Base-by-base conservation (phyloP, 2,113 vertebrate genomes). In the Misgurnus mizolepis region DNA sequence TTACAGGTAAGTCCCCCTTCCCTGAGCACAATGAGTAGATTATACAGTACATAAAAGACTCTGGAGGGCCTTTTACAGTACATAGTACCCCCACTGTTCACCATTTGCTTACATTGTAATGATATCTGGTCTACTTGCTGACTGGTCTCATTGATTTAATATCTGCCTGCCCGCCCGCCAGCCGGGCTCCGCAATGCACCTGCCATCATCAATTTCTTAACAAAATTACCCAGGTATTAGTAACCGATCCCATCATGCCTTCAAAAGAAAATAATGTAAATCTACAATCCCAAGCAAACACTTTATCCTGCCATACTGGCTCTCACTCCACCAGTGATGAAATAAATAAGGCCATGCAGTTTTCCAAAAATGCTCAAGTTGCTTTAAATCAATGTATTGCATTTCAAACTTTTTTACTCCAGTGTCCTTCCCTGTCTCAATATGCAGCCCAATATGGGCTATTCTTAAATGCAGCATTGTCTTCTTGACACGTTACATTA, bases 111-210 rank as follows among this genome's bases (percentile, higher is more conserved):
- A 81, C 61, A 0, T 77, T 74, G 82, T 77, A 74, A 62, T 78
- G 81, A 89, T 87, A 90, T 88, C 89, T 90, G 86, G 86, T 85
- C 82, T 72, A 74, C 79, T 86, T 86, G 88, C 89, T 90, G 88
- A 88, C 86, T 90, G 80, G 71, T 88, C 85, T 90, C 90, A 90
- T 88, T 89, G 89, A 90, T 90, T 84, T 89, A 87, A 91, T 90
- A 85, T 88, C 87, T 89, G 68, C 72, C 73, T 64, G 83, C 72
- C 75, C 60, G 83, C 74, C 80, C 65, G 69, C 78, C 78, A 84
- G 70, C 70, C 50, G 62, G 82, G 82, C 86, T 86, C 80, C 76
- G 74, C 86, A 87, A 86, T 79, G 83, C 83, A 79, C 83, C 86
- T 85, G 76, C 78, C 87, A 85, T 80, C 80, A 79, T 67, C 64